phyloP scores from a whole-genome alignment of 1,140 invertebrate species.

The Uloborus diversus region DNA sequence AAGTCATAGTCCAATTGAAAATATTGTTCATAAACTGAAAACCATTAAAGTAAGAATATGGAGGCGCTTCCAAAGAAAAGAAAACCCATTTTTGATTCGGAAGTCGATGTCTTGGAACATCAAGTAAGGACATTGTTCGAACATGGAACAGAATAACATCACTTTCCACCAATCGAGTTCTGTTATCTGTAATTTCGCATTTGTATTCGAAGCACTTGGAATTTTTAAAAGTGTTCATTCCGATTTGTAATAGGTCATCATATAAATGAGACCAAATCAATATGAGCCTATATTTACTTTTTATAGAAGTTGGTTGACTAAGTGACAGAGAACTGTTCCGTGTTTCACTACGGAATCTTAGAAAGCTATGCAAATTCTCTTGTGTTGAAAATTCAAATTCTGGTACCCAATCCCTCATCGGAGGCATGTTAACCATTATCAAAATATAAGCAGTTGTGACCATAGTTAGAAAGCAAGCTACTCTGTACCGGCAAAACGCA shows the following conservation, averaged over 20 bases:
- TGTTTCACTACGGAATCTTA: neutral
- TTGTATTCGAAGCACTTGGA: neutral
- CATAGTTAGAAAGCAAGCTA: too few relatives aligned
- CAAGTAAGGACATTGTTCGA: slow-evolving; percentile 10
- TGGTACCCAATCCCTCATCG: neutral
- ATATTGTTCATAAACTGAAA: slow-evolving; percentile 51
- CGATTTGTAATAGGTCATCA: slow-evolving; percentile 24
- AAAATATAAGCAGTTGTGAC: neutral
- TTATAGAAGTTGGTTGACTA: neutral
- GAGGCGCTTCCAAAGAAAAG: slow-evolving; percentile 71
- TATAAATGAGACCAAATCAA: slow-evolving; percentile 17
- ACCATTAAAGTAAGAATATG: slow-evolving; percentile 21
- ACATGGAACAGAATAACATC: slow-evolving; percentile 38
- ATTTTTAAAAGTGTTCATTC: neutral
- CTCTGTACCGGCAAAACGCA: too few relatives aligned
- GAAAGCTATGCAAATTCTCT: neutral
- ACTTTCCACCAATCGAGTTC: slow-evolving; percentile 7
- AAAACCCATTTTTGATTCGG: slow-evolving; percentile 72
- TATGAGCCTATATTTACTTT: slow-evolving; percentile 3
- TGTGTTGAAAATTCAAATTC: neutral
- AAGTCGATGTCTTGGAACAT: slow-evolving; percentile 62
- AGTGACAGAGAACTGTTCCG: neutral
- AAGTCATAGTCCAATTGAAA: slow-evolving; percentile 69
- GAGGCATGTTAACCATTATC: neutral
- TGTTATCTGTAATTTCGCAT: slow-evolving; percentile 18